phyloP scores from a whole-genome alignment of 2,113 vertebrate species.

The Calyptommatus sinebrachiatus region DNA sequence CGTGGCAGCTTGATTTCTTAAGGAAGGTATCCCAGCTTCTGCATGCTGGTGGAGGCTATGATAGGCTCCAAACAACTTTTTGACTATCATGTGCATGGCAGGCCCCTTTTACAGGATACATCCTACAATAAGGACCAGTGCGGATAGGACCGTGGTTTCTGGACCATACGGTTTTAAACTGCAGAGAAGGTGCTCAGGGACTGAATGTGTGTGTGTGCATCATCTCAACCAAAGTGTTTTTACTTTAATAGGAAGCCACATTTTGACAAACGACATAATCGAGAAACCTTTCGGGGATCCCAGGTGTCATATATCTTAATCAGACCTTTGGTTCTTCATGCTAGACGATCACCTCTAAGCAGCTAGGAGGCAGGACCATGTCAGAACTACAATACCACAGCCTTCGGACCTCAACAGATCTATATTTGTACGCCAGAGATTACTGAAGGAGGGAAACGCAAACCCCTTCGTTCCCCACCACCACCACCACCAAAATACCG shows the following conservation, averaged over 20 bases:
- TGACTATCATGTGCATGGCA: no score
- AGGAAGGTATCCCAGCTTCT: no score
- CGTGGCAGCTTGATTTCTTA: no score
- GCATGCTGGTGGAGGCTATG: no score
- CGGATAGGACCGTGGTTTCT: no score
- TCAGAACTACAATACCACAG: background rate
- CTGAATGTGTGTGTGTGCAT: no score
- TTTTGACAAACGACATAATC: background rate
- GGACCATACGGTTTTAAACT: no score
- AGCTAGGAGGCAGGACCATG: background rate
- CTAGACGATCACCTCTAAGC: rapidly evolving
- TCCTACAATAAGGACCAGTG: no score
- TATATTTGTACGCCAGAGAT: background rate
- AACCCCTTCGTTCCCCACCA: background rate
- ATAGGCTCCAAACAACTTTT: no score
- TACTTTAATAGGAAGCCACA: background rate
- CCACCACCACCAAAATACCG: background rate
- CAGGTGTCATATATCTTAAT: background rate
- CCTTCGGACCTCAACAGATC: background rate
- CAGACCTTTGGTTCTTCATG: no score
- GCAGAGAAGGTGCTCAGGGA: no score
- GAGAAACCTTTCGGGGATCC: background rate
- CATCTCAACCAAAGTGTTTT: background rate
- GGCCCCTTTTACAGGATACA: no score
- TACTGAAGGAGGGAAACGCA: background rate